A percentile compares a stretch with the other conserved stretches of the same genome.
These are phyloP conservation scores for Hypomesus transpacificus DNA, from an alignment of 2,113 vertebrate genomes.

Conservation along the genomic window DNA sequence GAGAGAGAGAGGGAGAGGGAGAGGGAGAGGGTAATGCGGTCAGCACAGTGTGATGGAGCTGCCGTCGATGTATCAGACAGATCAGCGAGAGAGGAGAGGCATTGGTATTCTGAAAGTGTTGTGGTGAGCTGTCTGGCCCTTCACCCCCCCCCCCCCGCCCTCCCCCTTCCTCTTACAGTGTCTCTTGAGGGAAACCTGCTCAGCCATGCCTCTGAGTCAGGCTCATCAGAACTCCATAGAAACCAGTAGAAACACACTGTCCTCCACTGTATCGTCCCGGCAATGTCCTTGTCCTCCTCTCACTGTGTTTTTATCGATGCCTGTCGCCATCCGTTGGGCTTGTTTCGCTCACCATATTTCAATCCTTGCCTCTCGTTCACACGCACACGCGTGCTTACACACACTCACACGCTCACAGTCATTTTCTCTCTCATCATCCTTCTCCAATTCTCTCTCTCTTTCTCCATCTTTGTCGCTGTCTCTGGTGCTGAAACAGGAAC, in stretches of 20 bases:
- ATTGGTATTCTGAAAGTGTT: constrained; percentile 21
- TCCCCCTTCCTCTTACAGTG: background rate
- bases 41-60: too few species aligned
- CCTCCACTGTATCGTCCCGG: too few species aligned
- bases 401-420: constrained; percentile 1
- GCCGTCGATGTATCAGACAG: too few species aligned
- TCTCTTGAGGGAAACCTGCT: constrained; percentile 9
- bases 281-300: too few species aligned
- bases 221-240: background rate
- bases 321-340: too few species aligned
- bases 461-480: constrained; percentile 30
- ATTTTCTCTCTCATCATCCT: background rate
- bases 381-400: background rate
- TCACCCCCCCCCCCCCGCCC: background rate
- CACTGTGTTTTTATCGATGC: too few species aligned
- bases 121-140: background rate
- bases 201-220: background rate
- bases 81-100: background rate
- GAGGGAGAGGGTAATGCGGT: too few species aligned
- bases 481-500: constrained; percentile 48
- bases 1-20: too few species aligned
- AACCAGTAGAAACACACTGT: background rate
- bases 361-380: background rate
- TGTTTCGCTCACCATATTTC: background rate
- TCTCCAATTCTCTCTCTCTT: background rate